Percentiles rank a stretch among this genome's conserved stretches.
phyloP scores from a whole-genome alignment of 2,797 vertebrate genomes.

The Leuciscus waleckii region DNA sequence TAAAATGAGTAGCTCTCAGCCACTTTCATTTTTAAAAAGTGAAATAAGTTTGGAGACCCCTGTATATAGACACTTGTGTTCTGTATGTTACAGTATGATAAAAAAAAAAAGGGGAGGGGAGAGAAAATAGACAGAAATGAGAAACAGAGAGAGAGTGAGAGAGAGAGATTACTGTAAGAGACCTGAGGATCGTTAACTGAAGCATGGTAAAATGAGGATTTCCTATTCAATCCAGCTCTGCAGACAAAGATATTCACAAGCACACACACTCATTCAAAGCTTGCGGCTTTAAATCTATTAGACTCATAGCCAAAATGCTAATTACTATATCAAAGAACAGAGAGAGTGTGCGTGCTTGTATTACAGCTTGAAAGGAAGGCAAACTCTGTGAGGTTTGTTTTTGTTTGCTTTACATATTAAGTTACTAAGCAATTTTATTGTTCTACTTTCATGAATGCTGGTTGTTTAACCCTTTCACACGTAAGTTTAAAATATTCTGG shows the following conservation, averaged over 20 bases:
- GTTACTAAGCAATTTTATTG: neutral
- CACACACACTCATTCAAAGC: conserved; percentile 44
- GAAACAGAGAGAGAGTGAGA: neutral
- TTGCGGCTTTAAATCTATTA: conserved; percentile 57
- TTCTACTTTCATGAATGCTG: neutral
- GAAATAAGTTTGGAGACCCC: neutral
- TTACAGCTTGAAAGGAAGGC: neutral
- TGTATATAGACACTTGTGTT: conserved; percentile 2
- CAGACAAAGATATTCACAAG: conserved; percentile 44
- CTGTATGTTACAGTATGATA: conserved; percentile 24
- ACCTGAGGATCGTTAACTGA: conserved; percentile 52
- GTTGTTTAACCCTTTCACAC: no score
- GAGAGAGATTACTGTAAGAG: conserved; percentile 46
- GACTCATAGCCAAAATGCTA: conserved; percentile 30
- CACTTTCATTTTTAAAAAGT: neutral
- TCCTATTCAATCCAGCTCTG: conserved; percentile 59
- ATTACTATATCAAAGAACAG: conserved; percentile 29
- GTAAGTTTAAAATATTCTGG: no score
- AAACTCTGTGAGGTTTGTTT: conserved; percentile 6
- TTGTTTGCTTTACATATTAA: neutral
- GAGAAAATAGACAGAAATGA: conserved; percentile 19
- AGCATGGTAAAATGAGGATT: conserved; percentile 53
- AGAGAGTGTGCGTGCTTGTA: neutral
- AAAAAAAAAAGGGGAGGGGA: no score
- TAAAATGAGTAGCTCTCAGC: neutral